Evolutionary conservation across 2,888 invertebrate genomes (phyloP), one percentile per base, ranked within the genome.

Genomic region (Noctuana brunneofusca): DNA sequence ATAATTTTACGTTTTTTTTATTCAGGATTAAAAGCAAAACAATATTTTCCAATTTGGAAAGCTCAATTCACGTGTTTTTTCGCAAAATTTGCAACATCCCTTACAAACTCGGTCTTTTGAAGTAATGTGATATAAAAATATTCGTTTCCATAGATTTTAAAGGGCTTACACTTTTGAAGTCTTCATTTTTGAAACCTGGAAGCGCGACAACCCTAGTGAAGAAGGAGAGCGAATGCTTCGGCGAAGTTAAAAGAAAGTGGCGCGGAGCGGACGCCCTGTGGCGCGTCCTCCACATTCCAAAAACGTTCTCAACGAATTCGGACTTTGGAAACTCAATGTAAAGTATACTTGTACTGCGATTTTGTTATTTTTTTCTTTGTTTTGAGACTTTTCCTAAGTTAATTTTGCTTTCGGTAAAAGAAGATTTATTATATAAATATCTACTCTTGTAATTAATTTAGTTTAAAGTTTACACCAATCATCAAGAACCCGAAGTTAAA

Each of bases 181-280:
- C 14, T 20, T 46, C 3, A 18, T 20, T 20, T 46, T 16, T 20
- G 14, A 14, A 11, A 8, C 9, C 30, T 46, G 12, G n/a, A n/a
- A 14, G 24, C 14, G 2, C 18, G 53, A 62, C 55, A 62, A 56
- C 55, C 55, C 49, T 62, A 62, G 30, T 16, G n/a, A n/a, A 3
- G 6, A 56, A 56, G 35, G 55, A 56, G 55, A 66, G 68, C 67
- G 66, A 65, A 69, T 72, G 68, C 68, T 78, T 83, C 87, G 87
- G 86, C 81, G 70, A 78, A 81, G 79, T 83, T 84, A 69, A 89
- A 89, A 87, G 87, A 83, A 83, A 83, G 82, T 81, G 80, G 75
- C 80, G 79, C 75, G 74, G 73, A 72, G 74, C 71, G 48, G 83
- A 74, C 87, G 74, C 84, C 87, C 86, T 84, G 86, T 66, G 67